A percentile compares a stretch with the other conserved stretches of the same genome.
phyloP scores from a whole-genome alignment of 2,888 invertebrate genomes.

The Eupithecia subfuscata region DNA sequence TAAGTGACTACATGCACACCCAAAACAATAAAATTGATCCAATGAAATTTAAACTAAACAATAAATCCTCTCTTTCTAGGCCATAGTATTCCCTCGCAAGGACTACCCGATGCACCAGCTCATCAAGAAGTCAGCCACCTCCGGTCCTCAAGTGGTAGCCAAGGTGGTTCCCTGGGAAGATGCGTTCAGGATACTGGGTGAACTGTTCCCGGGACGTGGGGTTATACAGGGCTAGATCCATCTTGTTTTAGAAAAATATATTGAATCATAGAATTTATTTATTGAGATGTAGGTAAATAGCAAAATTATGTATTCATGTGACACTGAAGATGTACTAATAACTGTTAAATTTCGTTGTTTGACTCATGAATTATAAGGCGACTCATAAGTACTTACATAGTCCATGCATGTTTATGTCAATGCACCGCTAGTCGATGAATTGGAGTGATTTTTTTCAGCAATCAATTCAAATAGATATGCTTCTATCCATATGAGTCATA shows the following conservation, averaged over 20 bases:
- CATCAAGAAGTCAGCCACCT: conserved; percentile 60
- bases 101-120: conserved; percentile 71
- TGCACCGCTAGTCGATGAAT: background rate
- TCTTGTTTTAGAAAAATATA: background rate
- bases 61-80: conserved; percentile 53
- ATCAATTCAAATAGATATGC: too few relatives aligned
- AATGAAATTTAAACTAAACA: background rate
- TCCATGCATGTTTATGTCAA: background rate
- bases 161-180: conserved; percentile 71
- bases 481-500: too few relatives aligned
- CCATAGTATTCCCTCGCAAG: conserved; percentile 69
- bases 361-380: background rate
- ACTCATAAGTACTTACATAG: background rate
- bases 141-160: conserved; percentile 60
- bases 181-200: conserved; percentile 60
- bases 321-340: background rate
- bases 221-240: conserved; percentile 2
- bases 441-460: too few relatives aligned
- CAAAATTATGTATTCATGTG: background rate
- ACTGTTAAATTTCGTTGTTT: background rate
- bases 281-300: background rate
- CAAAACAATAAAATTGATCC: background rate
- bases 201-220: conserved; percentile 57
- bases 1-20: too few relatives aligned
- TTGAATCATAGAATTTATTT: background rate